Evolutionary conservation across 1,140 invertebrate genomes (phyloP), one percentile per base, ranked within the genome.

Genomic region (Drosophila pruinosa): DNA sequence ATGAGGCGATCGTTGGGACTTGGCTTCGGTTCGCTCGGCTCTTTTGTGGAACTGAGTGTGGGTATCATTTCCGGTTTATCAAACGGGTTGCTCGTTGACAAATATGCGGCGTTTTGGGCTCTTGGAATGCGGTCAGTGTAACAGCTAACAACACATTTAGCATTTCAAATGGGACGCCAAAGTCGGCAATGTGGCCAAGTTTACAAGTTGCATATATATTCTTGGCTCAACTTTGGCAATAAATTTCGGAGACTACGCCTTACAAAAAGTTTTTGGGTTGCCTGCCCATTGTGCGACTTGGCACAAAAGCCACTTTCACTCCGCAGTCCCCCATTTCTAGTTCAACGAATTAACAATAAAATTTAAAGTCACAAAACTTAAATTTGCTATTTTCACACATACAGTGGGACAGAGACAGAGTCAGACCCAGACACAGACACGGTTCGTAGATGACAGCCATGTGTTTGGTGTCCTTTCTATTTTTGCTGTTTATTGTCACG

Each of bases 41-140:
- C 31, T 15, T 61, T 38, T 67, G 43, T 45, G 26, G 53, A 26
- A 8, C 12, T 68, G 22, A 38, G 47, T 65, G 72, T 67, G 64
- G 71, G 61, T 88, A 78, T 78, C 71, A 73, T 77, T 82, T 88
- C 82, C 78, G 75, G 78, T 78, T 58, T 88, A 88, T 78, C 82
- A 82, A 65, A 48, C 54, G 48, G 41, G 24, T 34, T 31, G 56
- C 19, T 38, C 47, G 78, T 82, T 88, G 82, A 88, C 82, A 88
- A 88, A 88, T 88, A 86, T 88, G 78, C 75, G 53, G 56, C 39
- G 64, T 54, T 50, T 72, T 62, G 70, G 82, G 57, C 81, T 38
- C 48, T 72, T 62, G 81, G 75, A 88, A 89, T 76, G 83, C 82
- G 82, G 82, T 88, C 83, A 88, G 67, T 86, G 71, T 88, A 83